Percentiles rank a stretch among this genome's conserved stretches.
Evolutionary conservation across 2,888 invertebrate genomes (phyloP).

Genomic region (Malacosoma neustria): DNA sequence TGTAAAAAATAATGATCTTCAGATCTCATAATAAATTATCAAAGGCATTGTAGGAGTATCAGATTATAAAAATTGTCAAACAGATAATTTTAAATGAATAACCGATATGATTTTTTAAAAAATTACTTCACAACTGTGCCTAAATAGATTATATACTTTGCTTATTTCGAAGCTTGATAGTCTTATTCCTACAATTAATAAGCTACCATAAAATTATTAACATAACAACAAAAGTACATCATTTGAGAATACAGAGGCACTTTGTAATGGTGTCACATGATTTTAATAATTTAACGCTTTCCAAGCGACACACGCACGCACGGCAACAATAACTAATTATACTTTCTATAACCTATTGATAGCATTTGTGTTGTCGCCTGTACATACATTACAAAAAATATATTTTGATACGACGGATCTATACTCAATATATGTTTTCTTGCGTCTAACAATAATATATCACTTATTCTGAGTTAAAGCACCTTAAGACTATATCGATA

Average conservation of each 20-base stretch:
- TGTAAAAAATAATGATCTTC: no score
- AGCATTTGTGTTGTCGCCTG: neutral
- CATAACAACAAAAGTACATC: constrained; percentile 17
- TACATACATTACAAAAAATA: constrained; percentile 7
- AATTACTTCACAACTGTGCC: no score
- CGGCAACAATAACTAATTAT: constrained; percentile 6
- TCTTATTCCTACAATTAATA: neutral
- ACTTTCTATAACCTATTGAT: constrained; percentile 2
- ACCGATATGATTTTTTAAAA: no score
- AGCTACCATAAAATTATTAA: neutral
- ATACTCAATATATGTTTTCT: constrained; percentile 5
- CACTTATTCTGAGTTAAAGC: constrained; percentile 66
- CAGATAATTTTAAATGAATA: no score
- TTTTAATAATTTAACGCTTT: constrained; percentile 11
- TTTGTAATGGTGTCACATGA: constrained; percentile 19
- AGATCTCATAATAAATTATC: no score
- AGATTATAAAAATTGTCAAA: no score
- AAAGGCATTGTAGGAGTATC: no score
- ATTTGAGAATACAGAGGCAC: constrained; percentile 23
- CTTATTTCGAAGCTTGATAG: neutral
- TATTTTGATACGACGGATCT: neutral
- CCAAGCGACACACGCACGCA: constrained; percentile 12
- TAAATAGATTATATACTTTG: no score
- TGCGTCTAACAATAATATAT: constrained; percentile 42
- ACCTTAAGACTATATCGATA: constrained; percentile 46